Conservation (phyloP, 92 coral and sea anemone species). For the Phymanthus crucifer region DNA sequence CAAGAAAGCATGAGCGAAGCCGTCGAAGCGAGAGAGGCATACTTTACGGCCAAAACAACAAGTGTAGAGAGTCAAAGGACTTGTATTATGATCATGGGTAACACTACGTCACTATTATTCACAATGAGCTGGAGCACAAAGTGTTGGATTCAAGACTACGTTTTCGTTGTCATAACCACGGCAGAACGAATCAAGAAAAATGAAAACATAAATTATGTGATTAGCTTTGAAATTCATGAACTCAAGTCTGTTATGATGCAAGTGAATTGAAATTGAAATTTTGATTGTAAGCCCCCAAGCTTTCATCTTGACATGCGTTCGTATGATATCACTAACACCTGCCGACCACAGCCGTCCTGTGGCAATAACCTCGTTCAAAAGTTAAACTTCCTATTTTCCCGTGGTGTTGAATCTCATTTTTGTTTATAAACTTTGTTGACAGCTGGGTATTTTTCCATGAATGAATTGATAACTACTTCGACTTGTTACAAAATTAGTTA, state of each 20-base stretch:
- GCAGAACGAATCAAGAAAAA: not conserved
- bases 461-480: too few species aligned
- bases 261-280: not conserved
- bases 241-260: not conserved
- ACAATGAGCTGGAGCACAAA: not conserved
- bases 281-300: not conserved
- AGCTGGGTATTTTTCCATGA: too few species aligned
- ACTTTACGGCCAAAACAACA: not conserved
- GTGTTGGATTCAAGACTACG: not conserved
- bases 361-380: too few species aligned
- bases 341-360: too few species aligned
- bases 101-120: not conserved
- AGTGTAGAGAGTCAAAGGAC: not conserved
- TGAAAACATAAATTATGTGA: not conserved
- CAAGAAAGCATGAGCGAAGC: not conserved
- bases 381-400: too few species aligned
- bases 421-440: too few species aligned
- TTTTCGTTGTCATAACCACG: not conserved
- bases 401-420: too few species aligned
- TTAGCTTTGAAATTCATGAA: not conserved
- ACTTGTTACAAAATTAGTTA: too few species aligned
- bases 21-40: not conserved
- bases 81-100: not conserved
- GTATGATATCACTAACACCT: not conserved
- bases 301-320: not conserved